A percentile compares a stretch with the other conserved stretches of the same genome.
Evolutionary conservation across 2,113 vertebrate species (phyloP).

Genomic region (Planiliza haematocheilus): DNA sequence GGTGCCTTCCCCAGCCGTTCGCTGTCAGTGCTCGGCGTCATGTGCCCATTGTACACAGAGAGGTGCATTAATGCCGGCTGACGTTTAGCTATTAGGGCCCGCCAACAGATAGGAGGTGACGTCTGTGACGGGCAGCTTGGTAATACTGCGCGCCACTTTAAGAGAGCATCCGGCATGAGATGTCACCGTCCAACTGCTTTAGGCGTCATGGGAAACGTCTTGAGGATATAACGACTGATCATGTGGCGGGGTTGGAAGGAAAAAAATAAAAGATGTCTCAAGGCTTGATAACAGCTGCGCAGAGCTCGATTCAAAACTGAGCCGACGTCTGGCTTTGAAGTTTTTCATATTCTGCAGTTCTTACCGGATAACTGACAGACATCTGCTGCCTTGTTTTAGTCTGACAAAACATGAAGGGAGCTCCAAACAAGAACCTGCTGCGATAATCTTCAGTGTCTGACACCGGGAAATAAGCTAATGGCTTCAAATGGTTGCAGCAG

Average conservation of each 20-base stretch:
- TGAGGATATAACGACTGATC: conserved; percentile 47
- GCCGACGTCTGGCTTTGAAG: conserved; percentile 57
- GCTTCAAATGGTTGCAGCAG: conserved; percentile 35
- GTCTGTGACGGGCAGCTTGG: conserved; percentile 33
- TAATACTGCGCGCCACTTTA: conserved; percentile 6
- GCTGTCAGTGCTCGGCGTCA: conserved; percentile 23
- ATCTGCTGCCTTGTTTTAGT: conserved; percentile 43
- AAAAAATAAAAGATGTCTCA: conserved; percentile 7
- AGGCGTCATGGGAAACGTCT: conserved; percentile 22
- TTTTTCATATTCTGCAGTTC: conserved; percentile 49
- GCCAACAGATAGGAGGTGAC: conserved; percentile 47
- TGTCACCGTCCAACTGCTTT: conserved; percentile 15
- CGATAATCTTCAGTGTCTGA: conserved; percentile 42
- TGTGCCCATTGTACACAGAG: conserved; percentile 43
- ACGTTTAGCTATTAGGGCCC: conserved; percentile 58
- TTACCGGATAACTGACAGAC: conserved; percentile 58
- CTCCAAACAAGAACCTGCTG: conserved; percentile 44
- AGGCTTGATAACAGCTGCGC: conserved; percentile 2
- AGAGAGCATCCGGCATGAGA: background rate
- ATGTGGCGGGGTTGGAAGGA: conserved; percentile 11
- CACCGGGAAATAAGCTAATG: conserved; percentile 39
- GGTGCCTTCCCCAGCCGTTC: conserved; percentile 32
- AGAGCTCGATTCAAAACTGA: conserved; percentile 25
- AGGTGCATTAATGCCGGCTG: conserved; percentile 63
- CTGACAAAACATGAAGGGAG: conserved; percentile 56